These are phyloP conservation scores for Chlorospingus flavigularis DNA, from an alignment of 2,797 vertebrate genomes.

Conservation along the genomic window DNA sequence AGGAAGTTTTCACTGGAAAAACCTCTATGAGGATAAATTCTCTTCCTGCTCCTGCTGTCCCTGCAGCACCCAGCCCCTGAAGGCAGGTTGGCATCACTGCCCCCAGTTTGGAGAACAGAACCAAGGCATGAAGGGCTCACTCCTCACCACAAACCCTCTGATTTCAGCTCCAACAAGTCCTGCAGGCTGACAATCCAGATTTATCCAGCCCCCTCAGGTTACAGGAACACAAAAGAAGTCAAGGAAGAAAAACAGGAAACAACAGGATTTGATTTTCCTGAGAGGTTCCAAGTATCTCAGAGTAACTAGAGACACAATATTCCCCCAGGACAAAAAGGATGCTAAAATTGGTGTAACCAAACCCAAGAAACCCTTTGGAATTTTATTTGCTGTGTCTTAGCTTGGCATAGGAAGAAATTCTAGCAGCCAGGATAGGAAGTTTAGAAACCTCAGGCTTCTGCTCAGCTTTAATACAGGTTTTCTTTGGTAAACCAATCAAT, in stretches of 20 bases:
- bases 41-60: not conserved
- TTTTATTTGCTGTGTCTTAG: not conserved
- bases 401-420: not conserved
- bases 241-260: not conserved
- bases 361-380: not conserved
- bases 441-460: not conserved
- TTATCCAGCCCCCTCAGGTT: not conserved
- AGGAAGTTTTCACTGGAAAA: not conserved
- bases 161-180: not conserved
- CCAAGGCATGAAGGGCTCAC: not conserved
- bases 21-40: not conserved
- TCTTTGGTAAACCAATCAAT: not conserved
- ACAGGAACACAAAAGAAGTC: not conserved
- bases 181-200: not conserved
- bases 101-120: not conserved
- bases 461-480: not conserved
- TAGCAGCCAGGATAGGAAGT: not conserved
- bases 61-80: not conserved
- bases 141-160: not conserved
- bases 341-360: not conserved
- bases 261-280: not conserved
- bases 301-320: not conserved
- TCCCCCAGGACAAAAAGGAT: not conserved
- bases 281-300: not conserved
- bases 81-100: not conserved